These are phyloP conservation scores for Tachyglossus aculeatus DNA, from an alignment of 2,797 vertebrate genomes.

Conservation along the genomic window DNA sequence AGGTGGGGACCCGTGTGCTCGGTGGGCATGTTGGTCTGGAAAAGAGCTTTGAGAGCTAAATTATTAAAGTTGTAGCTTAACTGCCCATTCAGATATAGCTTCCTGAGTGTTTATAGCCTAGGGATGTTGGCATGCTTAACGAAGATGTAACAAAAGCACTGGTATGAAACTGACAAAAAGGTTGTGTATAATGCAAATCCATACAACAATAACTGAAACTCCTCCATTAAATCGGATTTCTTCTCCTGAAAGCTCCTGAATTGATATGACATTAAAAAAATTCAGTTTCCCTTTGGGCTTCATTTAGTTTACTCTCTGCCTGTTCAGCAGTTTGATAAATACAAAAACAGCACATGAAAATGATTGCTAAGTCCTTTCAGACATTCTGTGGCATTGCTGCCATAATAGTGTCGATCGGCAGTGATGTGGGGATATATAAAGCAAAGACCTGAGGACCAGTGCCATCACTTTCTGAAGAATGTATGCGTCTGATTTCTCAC, in stretches of 20 bases:
- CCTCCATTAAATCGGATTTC: constrained; percentile 6
- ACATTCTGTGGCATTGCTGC: neutral
- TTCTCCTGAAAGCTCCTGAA: neutral
- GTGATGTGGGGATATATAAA: neutral
- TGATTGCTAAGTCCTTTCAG: neutral
- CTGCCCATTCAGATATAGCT: neutral
- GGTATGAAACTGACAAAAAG: neutral
- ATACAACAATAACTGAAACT: neutral
- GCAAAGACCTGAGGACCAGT: neutral
- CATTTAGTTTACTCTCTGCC: neutral
- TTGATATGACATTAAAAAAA: constrained; percentile 11
- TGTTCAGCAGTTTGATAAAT: neutral
- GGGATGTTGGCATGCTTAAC: neutral
- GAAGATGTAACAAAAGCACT: neutral
- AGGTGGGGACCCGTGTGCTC: no score
- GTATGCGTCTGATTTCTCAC: neutral
- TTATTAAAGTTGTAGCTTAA: constrained; percentile 32
- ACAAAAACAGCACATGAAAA: neutral
- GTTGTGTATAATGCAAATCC: neutral
- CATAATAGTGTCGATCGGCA: neutral
- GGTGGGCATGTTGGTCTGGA: neutral
- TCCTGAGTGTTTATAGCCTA: constrained; percentile 3
- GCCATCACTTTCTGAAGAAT: neutral
- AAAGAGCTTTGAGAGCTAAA: neutral
- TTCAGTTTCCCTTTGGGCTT: neutral